Evolutionary conservation across 2,113 vertebrate species (phyloP).

Genomic region (Scatophagus argus): DNA sequence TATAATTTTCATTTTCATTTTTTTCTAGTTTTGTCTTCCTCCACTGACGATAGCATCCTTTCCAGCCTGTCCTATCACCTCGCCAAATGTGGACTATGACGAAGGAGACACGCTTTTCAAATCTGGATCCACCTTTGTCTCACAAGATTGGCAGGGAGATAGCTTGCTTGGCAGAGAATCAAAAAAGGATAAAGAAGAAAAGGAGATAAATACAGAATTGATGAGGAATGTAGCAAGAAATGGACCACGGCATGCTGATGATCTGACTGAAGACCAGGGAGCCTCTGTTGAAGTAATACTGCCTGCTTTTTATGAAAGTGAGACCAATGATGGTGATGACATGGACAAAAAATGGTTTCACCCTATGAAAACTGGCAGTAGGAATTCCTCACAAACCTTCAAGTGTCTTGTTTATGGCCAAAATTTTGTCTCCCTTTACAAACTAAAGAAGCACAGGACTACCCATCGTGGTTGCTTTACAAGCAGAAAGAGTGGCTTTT

Average conservation of each 20-base stretch:
- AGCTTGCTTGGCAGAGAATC: neutral
- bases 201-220: neutral
- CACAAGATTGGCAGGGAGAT: neutral
- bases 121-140: neutral
- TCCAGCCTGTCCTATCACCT: slow-evolving; percentile 34
- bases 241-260: neutral
- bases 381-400: slow-evolving; percentile 20
- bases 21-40: slow-evolving; percentile 12
- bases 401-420: slow-evolving; percentile 31
- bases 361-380: neutral
- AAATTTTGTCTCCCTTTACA: slow-evolving; percentile 4
- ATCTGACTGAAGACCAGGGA: slow-evolving; percentile 13
- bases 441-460: slow-evolving; percentile 37
- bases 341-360: neutral
- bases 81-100: neutral
- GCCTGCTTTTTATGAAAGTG: slow-evolving; percentile 39
- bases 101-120: neutral
- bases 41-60: slow-evolving; percentile 27
- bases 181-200: neutral
- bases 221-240: neutral
- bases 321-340: neutral
- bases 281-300: slow-evolving; percentile 41
- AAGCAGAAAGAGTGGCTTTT: neutral
- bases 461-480: neutral
- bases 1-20: neutral